phyloP scores from a whole-genome alignment of 2,797 vertebrate species.

The Erethizon dorsatum region DNA sequence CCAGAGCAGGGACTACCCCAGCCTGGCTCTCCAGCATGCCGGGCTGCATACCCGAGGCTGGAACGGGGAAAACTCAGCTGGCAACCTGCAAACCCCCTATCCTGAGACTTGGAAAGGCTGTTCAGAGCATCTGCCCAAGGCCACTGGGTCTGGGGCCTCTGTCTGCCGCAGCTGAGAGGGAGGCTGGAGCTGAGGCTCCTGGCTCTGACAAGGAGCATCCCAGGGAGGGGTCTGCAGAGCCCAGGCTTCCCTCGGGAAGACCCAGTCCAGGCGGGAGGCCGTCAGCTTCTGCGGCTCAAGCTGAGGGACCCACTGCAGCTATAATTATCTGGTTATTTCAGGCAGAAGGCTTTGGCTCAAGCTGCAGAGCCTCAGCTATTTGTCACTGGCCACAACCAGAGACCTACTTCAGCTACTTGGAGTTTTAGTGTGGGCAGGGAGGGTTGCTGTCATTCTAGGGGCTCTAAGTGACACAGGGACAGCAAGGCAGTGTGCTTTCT shows the following conservation, averaged over 20 bases:
- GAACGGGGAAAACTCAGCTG: background rate
- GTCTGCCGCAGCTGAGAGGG: background rate
- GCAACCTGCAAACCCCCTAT: rapidly evolving
- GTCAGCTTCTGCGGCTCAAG: background rate
- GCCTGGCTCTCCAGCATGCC: background rate
- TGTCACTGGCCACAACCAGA: background rate
- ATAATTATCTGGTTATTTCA: constrained; percentile 29
- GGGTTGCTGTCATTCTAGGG: background rate
- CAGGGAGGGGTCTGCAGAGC: background rate
- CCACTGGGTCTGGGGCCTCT: background rate
- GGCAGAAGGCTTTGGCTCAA: background rate
- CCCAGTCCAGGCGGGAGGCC: background rate
- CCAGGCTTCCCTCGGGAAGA: background rate
- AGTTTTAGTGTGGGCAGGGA: background rate
- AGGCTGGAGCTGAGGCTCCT: background rate
- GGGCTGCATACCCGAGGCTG: background rate
- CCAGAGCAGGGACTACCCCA: background rate
- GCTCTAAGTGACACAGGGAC: background rate
- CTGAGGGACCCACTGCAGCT: background rate
- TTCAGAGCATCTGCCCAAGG: background rate
- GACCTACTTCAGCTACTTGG: background rate
- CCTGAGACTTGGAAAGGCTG: background rate
- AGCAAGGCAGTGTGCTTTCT: background rate
- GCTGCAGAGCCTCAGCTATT: background rate
- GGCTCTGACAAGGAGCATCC: background rate